Conservation (phyloP, 2,888 invertebrate genomes). For the Oligia fasciuncula region DNA sequence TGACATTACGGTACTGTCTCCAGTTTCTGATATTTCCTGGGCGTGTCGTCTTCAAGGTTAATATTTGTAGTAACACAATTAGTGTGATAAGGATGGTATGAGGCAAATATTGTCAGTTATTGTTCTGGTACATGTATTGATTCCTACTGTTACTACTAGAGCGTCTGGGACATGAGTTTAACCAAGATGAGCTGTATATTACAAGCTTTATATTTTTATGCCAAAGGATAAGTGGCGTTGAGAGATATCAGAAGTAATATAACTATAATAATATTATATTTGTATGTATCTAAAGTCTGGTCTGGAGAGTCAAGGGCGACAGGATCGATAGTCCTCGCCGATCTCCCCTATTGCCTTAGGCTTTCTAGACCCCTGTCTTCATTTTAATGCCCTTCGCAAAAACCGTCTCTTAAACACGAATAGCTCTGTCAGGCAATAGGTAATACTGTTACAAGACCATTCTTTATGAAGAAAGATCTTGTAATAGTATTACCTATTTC, state of each 20-base stretch:
- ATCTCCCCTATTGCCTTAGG: constrained; percentile 45
- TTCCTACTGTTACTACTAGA: neutral
- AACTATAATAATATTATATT: constrained; percentile 6
- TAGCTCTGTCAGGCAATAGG: neutral
- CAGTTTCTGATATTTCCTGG: constrained; percentile 52
- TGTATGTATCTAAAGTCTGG: constrained; percentile 17
- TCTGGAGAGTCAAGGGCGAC: constrained; percentile 51
- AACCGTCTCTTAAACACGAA: constrained; percentile 20
- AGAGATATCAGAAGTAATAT: neutral
- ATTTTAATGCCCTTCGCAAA: constrained; percentile 35
- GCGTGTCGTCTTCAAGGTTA: constrained; percentile 37
- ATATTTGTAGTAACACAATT: constrained; percentile 38
- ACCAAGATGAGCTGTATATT: neutral
- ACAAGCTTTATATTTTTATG: neutral
- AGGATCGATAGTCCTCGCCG: constrained; percentile 38
- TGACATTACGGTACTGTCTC: constrained; percentile 42
- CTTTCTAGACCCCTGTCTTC: constrained; percentile 47
- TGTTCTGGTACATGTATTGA: neutral
- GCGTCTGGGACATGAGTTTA: neutral
- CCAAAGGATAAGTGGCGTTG: constrained; percentile 4
- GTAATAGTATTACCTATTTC: constrained; percentile 1
- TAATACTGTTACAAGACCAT: too few species aligned
- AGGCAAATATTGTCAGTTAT: constrained; percentile 7
- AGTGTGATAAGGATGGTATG: constrained; percentile 6
- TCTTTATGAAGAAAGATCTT: constrained; percentile 10